A percentile compares a stretch with the other conserved stretches of the same genome.
Evolutionary conservation across 2,113 vertebrate genomes (phyloP).

Genomic region (Eupsittula cactorum): DNA sequence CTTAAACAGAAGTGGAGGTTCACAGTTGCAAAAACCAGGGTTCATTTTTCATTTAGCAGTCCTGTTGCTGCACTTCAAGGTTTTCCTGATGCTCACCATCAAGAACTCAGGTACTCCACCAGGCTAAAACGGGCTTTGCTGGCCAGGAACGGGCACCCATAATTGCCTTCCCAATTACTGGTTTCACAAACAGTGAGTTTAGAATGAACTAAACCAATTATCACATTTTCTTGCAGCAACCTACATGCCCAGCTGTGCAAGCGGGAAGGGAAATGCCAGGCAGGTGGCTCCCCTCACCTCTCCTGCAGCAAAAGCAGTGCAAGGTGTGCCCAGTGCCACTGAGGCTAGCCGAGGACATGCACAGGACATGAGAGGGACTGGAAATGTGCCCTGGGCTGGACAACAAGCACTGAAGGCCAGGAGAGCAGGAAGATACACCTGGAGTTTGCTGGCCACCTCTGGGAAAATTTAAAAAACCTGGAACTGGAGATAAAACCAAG

Average conservation of each 20-base stretch:
- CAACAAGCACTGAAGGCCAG: background rate
- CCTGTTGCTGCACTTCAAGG: background rate
- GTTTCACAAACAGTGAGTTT: background rate
- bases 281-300: background rate
- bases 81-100: background rate
- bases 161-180: background rate
- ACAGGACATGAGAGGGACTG: background rate
- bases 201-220: slow-evolving; percentile 9
- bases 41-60: background rate
- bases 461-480: background rate
- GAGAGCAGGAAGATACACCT: background rate
- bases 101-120: background rate
- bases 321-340: rapidly evolving
- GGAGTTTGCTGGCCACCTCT: background rate
- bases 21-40: background rate
- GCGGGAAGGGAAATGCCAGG: background rate
- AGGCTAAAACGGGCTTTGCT: background rate
- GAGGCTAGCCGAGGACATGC: background rate
- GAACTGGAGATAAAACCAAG: background rate
- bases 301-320: rapidly evolving
- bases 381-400: background rate
- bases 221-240: background rate
- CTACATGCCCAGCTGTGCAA: background rate
- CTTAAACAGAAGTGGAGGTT: background rate
- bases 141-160: background rate